Conservation (phyloP, 2,113 vertebrate species). For the Danionella cerebrum region DNA sequence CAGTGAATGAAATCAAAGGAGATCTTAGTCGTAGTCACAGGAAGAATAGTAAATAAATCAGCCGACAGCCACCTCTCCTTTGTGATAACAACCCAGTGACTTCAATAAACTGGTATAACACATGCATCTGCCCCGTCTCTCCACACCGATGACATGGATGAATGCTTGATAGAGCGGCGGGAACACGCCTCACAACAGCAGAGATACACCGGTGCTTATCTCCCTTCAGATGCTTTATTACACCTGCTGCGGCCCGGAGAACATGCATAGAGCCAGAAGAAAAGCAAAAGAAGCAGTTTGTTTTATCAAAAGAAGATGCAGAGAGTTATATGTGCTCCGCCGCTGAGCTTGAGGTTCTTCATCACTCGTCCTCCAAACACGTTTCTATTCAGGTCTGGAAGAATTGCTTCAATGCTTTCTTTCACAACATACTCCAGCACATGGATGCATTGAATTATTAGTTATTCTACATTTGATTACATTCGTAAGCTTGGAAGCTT, state of each 20-base stretch:
- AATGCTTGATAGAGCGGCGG: not conserved
- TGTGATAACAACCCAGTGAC: not conserved
- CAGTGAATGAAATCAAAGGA: no score
- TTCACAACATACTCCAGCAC: no score
- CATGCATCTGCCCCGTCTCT: not conserved
- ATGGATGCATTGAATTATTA: no score
- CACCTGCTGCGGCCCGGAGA: constrained; percentile 34
- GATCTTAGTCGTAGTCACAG: no score
- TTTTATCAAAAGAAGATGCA: no score
- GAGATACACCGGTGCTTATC: not conserved
- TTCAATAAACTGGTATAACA: constrained; percentile 15
- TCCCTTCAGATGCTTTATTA: constrained; percentile 14
- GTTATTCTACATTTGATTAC: no score
- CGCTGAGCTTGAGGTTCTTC: no score
- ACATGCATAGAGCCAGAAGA: constrained; percentile 1
- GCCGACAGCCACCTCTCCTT: not conserved
- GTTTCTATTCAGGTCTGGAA: no score
- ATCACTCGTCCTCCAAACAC: no score
- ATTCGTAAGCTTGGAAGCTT: no score
- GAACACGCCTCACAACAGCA: not conserved
- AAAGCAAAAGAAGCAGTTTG: constrained; percentile 21
- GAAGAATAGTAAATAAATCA: not conserved
- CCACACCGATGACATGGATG: constrained; percentile 3
- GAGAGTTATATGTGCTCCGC: no score
- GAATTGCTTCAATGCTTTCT: no score